Percentiles rank a stretch among this genome's conserved stretches.
Conservation (phyloP, 2,113 vertebrate genomes). For the Oncorhynchus tshawytscha region DNA sequence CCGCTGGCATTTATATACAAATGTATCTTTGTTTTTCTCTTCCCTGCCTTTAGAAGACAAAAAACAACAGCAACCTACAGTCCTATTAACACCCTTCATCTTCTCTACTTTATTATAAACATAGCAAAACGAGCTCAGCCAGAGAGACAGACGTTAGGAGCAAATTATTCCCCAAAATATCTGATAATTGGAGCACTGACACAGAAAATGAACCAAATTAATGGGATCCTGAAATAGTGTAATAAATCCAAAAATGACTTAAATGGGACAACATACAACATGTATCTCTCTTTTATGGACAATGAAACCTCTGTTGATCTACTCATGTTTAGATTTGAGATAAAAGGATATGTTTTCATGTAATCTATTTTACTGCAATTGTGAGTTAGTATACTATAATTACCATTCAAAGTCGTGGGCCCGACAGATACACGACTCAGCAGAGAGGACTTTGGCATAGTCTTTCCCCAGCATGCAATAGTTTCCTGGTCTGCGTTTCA, state of each 20-base stretch:
- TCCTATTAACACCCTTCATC: constrained; percentile 50
- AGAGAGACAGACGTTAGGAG: too few species aligned
- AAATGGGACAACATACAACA: too few species aligned
- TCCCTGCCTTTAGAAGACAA: constrained; percentile 56
- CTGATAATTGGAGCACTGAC: constrained; percentile 31
- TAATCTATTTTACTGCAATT: too few species aligned
- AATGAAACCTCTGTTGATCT: too few species aligned
- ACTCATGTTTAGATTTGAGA: neutral
- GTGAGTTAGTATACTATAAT: constrained; percentile 33
- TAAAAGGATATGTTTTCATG: neutral
- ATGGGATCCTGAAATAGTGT: too few species aligned
- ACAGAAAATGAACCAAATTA: too few species aligned
- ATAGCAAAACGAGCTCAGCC: too few species aligned
- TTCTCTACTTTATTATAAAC: constrained; percentile 47
- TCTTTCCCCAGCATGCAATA: too few species aligned
- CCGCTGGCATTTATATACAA: constrained; percentile 49
- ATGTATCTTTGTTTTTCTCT: constrained; percentile 13
- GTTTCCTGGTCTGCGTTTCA: too few species aligned
- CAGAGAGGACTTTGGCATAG: too few species aligned
- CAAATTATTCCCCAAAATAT: constrained; percentile 16
- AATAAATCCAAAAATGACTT: too few species aligned
- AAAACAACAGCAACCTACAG: constrained; percentile 43
- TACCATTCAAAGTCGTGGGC: constrained; percentile 97
- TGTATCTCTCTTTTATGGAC: too few species aligned
- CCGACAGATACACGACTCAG: constrained; percentile 63